Percentiles rank a stretch among this genome's conserved stretches.
Evolutionary conservation across 2,113 vertebrate genomes (phyloP).

Genomic region (Fregetta grallaria): DNA sequence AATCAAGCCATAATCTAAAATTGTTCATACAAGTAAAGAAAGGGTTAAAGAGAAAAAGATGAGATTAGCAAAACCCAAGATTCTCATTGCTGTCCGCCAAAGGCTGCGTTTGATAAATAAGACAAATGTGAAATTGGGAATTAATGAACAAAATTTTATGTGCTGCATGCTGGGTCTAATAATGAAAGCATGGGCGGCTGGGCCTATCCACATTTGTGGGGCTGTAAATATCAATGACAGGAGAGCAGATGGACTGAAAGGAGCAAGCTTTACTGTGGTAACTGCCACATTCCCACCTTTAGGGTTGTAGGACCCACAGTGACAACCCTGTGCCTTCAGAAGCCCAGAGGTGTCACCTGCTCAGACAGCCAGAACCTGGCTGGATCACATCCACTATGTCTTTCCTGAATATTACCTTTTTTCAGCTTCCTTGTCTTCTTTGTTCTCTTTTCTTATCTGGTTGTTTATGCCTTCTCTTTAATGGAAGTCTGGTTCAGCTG

Average conservation of each 20-base stretch:
- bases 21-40: background rate
- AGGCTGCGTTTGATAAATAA: constrained; percentile 18
- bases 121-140: background rate
- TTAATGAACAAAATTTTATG: constrained; percentile 24
- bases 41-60: background rate
- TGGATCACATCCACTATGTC: background rate
- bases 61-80: background rate
- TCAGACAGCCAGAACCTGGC: background rate
- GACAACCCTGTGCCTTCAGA: background rate
- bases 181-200: background rate
- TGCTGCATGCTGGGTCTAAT: constrained; percentile 20
- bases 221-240: constrained; percentile 14
- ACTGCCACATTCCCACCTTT: background rate
- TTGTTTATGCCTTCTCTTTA: background rate
- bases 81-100: background rate
- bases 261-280: background rate
- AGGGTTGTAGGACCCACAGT: background rate
- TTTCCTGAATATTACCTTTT: background rate
- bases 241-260: constrained; percentile 14
- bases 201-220: background rate
- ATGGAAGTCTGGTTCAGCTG: background rate
- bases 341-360: background rate
- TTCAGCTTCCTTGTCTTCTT: background rate
- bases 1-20: background rate
- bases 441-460: background rate